Percentiles rank a stretch among this genome's conserved stretches.
phyloP scores from a whole-genome alignment of 1,140 invertebrate genomes.

The Antheraea mylitta region DNA sequence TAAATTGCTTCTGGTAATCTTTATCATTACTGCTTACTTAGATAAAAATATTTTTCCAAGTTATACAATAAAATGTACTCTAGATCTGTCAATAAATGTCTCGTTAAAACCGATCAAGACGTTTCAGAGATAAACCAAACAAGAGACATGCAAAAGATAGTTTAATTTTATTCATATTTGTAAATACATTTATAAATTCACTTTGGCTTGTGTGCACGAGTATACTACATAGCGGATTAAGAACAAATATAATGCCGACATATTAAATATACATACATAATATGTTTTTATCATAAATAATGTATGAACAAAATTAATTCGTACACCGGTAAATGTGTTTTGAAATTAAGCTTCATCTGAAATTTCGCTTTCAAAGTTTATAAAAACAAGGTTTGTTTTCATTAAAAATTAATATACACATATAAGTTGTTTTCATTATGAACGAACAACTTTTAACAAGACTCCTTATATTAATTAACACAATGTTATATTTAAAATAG shows the following conservation, averaged over 20 bases:
- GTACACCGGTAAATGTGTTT: neutral
- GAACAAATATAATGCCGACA: neutral
- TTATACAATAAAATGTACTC: too few relatives aligned
- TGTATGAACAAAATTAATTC: constrained; percentile 1
- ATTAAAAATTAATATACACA: neutral
- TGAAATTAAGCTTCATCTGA: neutral
- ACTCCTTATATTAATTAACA: neutral
- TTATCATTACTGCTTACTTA: too few relatives aligned
- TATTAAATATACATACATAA: constrained; percentile 1
- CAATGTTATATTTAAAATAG: too few relatives aligned
- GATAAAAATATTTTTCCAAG: too few relatives aligned
- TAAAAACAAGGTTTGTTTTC: neutral
- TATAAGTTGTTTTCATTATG: neutral
- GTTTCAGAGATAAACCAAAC: too few relatives aligned
- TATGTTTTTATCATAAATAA: neutral
- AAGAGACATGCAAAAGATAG: too few relatives aligned
- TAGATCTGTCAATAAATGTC: too few relatives aligned
- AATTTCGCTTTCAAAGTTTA: neutral
- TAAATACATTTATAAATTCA: too few relatives aligned
- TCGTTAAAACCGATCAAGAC: too few relatives aligned
- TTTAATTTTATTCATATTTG: too few relatives aligned
- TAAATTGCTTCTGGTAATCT: too few relatives aligned
- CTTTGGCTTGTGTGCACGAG: neutral
- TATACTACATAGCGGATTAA: neutral
- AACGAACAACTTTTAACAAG: neutral